These are phyloP conservation scores for Phyllotis vaccarum DNA, from an alignment of 2,797 vertebrate genomes.

Conservation along the genomic window DNA sequence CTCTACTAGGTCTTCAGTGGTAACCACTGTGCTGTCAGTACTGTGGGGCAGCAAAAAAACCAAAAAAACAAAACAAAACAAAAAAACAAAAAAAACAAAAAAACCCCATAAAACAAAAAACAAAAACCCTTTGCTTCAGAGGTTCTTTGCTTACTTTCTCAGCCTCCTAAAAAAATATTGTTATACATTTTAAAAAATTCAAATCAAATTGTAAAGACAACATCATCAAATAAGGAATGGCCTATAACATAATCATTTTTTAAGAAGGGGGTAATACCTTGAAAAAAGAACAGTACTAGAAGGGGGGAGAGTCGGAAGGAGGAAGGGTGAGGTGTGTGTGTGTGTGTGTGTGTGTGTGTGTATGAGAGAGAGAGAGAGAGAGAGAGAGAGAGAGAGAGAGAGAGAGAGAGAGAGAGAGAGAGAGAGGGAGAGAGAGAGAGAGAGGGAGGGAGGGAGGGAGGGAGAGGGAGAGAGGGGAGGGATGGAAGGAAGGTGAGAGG, in stretches of 20 bases:
- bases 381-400: too few relatives aligned
- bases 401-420: not conserved
- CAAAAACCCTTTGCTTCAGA: not conserved
- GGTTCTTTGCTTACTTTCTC: not conserved
- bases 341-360: not conserved
- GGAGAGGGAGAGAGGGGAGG: not conserved
- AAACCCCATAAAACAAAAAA: too few relatives aligned
- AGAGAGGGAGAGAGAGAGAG: not conserved
- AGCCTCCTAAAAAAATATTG: not conserved
- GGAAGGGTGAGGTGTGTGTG: not conserved
- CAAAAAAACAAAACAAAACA: too few relatives aligned
- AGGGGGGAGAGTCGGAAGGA: not conserved
- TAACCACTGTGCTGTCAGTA: not conserved
- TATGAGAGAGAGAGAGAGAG: not conserved
- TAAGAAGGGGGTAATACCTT: not conserved
- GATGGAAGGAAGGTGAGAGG: not conserved
- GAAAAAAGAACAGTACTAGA: slow-evolving; percentile 41
- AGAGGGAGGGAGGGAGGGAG: not conserved
- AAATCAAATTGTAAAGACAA: not conserved
- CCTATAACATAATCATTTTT: not conserved
- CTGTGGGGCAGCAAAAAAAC: not conserved
- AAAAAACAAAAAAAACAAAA: too few relatives aligned
- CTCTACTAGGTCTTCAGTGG: not conserved
- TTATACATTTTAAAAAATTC: not conserved
- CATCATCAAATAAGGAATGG: slow-evolving; percentile 6